Conservation (phyloP, 2,888 invertebrate species). For the Charanyca ferruginea region DNA sequence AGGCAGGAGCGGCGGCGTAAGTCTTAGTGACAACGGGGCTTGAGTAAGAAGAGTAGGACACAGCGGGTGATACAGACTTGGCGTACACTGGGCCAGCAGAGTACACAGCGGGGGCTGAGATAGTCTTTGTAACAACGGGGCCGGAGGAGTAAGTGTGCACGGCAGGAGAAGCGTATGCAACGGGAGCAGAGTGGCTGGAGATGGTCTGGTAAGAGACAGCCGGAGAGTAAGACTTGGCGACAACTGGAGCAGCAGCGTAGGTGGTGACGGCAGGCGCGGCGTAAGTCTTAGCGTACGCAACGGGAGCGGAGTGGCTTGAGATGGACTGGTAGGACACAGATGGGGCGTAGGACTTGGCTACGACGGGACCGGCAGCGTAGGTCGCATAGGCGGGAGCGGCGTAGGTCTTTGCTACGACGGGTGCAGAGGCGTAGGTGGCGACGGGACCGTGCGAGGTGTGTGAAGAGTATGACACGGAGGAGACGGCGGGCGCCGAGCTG, state of each 20-base stretch:
- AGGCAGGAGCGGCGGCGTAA: conserved; percentile 67
- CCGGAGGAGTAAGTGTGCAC: conserved; percentile 63
- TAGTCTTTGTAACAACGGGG: conserved; percentile 65
- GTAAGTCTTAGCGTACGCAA: conserved; percentile 74
- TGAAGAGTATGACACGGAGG: conserved; percentile 65
- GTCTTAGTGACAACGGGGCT: conserved; percentile 91
- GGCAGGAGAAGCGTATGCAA: conserved; percentile 70
- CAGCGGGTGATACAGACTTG: conserved; percentile 62
- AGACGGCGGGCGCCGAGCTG: conserved; percentile 80
- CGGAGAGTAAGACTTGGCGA: conserved; percentile 80
- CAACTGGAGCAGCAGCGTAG: conserved; percentile 71
- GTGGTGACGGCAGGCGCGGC: conserved; percentile 70
- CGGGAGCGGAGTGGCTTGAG: conserved; percentile 81
- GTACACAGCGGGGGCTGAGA: conserved; percentile 65
- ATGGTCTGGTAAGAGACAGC: conserved; percentile 76
- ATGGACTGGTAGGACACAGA: conserved; percentile 72
- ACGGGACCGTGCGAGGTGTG: conserved; percentile 68
- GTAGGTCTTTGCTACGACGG: conserved; percentile 78
- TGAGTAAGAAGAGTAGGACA: conserved; percentile 80
- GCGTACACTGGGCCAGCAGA: conserved; percentile 69
- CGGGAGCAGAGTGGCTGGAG: conserved; percentile 77
- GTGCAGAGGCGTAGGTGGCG: conserved; percentile 62
- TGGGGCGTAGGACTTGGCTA: conserved; percentile 76
- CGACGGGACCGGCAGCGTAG: conserved; percentile 71
- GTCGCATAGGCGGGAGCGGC: conserved; percentile 81